A percentile compares a stretch with the other conserved stretches of the same genome.
phyloP scores from a whole-genome alignment of 2,888 invertebrate genomes.

The Dendrolimus pini region DNA sequence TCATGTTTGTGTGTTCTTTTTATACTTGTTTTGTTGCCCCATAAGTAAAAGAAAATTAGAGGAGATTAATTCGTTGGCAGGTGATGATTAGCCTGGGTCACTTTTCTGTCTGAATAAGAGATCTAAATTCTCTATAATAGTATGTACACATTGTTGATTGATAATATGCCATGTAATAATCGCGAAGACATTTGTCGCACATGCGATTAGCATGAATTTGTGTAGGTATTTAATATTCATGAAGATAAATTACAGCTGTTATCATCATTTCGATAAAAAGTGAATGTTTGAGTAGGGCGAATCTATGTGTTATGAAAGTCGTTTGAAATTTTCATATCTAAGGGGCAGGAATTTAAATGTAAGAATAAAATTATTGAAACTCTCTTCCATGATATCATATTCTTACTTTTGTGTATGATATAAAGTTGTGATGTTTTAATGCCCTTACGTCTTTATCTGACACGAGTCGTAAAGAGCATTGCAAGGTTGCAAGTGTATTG shows the following conservation, averaged over 20 bases:
- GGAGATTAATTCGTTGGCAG: too few species aligned
- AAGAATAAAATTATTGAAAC: not conserved
- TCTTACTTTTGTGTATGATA: constrained; percentile 27
- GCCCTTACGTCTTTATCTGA: constrained; percentile 70
- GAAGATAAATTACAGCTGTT: constrained; percentile 1
- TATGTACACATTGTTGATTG: too few species aligned
- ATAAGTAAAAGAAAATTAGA: too few species aligned
- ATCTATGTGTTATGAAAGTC: not conserved
- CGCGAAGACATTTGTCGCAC: not conserved
- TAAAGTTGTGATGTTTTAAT: constrained; percentile 60
- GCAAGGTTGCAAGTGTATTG: constrained; percentile 75
- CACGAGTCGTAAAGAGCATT: constrained; percentile 66
- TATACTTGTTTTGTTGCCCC: too few species aligned
- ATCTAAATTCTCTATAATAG: too few species aligned
- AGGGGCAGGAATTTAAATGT: not conserved
- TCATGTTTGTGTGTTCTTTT: too few species aligned
- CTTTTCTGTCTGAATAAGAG: too few species aligned
- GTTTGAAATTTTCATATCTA: not conserved
- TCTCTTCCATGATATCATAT: constrained; percentile 8
- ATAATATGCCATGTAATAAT: too few species aligned
- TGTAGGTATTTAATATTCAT: not conserved
- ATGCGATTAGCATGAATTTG: not conserved
- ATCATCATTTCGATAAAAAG: constrained; percentile 5
- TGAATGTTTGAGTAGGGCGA: constrained; percentile 2
- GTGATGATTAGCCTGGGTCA: too few species aligned